Conservation (phyloP, 2,888 invertebrate genomes). For the Ennomos erosarius region DNA sequence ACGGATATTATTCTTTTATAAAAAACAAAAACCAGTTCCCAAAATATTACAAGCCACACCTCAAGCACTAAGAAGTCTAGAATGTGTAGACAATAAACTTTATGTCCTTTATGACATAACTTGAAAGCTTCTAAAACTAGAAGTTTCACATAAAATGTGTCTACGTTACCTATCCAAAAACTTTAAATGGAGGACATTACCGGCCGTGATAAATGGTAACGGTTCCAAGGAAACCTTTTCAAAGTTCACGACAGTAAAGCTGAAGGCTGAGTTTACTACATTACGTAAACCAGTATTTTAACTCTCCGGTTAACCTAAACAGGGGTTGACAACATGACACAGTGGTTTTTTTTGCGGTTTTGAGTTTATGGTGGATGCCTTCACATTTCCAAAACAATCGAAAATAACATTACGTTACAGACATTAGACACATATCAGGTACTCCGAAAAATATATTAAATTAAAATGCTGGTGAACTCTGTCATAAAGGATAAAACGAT, state of each 20-base stretch:
- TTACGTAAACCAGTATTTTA: too few relatives aligned
- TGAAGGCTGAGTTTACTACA: neutral
- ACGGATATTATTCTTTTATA: too few relatives aligned
- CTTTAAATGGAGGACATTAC: conserved; percentile 9
- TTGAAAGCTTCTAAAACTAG: conserved; percentile 5
- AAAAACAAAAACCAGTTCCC: too few relatives aligned
- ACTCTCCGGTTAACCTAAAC: too few relatives aligned
- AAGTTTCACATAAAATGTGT: conserved; percentile 1
- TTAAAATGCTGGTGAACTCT: neutral
- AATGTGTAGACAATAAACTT: conserved; percentile 10
- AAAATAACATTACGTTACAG: too few relatives aligned
- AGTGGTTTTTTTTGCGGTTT: too few relatives aligned
- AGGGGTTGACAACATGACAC: too few relatives aligned
- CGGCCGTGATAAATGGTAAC: conserved; percentile 14
- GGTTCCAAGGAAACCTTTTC: conserved; percentile 12
- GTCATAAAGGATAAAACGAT: conserved; percentile 15
- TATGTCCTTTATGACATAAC: conserved; percentile 5
- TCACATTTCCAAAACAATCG: too few relatives aligned
- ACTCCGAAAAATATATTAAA: neutral
- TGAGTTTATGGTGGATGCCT: too few relatives aligned
- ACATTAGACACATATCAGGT: too few relatives aligned
- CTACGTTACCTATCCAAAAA: conserved; percentile 15
- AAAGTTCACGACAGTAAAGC: conserved; percentile 19
- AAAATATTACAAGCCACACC: too few relatives aligned
- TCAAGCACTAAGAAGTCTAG: neutral